These are phyloP conservation scores for Leucophenga montana DNA, from an alignment of 2,888 invertebrate species.

Conservation along the genomic window DNA sequence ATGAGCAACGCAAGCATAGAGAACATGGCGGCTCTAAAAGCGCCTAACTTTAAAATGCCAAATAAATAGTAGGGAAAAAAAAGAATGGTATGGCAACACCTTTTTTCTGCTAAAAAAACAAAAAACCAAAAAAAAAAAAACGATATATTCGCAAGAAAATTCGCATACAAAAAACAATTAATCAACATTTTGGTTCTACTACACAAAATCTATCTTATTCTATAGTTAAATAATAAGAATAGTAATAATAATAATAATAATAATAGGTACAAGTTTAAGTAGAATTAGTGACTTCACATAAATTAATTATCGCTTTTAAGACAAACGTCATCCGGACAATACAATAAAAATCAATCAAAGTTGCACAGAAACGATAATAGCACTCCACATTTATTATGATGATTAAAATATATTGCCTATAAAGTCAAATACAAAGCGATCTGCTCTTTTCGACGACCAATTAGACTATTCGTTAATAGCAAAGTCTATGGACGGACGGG, in stretches of 20 bases:
- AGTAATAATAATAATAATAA: background rate
- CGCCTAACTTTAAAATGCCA: slow-evolving; percentile 37
- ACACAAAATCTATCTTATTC: no score
- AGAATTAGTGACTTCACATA: slow-evolving; percentile 62
- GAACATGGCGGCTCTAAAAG: slow-evolving; percentile 24
- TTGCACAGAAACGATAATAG: slow-evolving; percentile 19
- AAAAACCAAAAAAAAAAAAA: background rate
- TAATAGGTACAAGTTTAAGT: background rate
- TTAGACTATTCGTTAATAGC: slow-evolving; percentile 22
- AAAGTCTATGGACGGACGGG: background rate
- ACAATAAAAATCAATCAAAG: slow-evolving; percentile 17
- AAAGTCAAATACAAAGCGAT: slow-evolving; percentile 18
- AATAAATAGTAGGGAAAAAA: slow-evolving; percentile 35
- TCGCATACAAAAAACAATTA: slow-evolving; percentile 41
- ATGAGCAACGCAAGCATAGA: slow-evolving; percentile 59
- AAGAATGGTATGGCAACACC: slow-evolving; percentile 67
- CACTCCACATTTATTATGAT: slow-evolving; percentile 8
- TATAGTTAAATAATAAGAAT: background rate
- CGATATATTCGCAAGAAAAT: background rate
- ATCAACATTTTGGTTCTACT: no score
- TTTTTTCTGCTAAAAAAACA: no score
- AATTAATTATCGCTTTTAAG: background rate
- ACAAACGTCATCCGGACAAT: background rate
- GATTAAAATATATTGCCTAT: slow-evolving; percentile 22
- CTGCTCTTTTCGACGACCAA: background rate